phyloP scores from a whole-genome alignment of 2,113 vertebrate genomes.

The Chauna torquata region DNA sequence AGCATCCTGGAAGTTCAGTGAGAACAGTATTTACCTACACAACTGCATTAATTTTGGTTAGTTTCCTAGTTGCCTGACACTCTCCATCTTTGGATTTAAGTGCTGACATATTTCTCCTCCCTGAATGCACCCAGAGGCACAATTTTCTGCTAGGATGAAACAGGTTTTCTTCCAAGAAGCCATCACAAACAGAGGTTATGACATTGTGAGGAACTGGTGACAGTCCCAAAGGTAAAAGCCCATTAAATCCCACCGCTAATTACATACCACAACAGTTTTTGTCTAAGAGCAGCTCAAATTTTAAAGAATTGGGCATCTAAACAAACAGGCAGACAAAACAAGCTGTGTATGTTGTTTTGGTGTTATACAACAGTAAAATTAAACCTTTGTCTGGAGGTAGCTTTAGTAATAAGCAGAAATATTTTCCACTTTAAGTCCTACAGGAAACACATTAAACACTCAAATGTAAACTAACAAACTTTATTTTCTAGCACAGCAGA shows the following conservation, averaged over 20 bases:
- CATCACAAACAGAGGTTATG: neutral
- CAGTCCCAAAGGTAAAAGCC: neutral
- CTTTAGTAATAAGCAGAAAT: neutral
- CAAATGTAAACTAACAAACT: neutral
- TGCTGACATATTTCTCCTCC: neutral
- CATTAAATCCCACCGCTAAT: neutral
- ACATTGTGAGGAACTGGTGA: neutral
- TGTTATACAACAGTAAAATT: neutral
- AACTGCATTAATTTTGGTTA: neutral
- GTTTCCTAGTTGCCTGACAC: neutral
- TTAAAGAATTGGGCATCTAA: neutral
- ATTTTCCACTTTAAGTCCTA: neutral
- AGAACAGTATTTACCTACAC: neutral
- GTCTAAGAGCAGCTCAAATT: neutral
- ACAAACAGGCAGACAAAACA: neutral
- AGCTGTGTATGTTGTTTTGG: neutral
- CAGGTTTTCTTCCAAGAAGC: neutral
- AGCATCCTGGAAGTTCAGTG: neutral
- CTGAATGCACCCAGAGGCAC: neutral
- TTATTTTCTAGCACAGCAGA: neutral
- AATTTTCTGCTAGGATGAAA: neutral
- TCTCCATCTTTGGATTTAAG: neutral
- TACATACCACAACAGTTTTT: neutral
- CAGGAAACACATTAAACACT: neutral
- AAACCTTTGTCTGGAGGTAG: neutral